Evolutionary conservation across 1,140 invertebrate genomes (phyloP).

Genomic region (Dinothrombium tinctorium): DNA sequence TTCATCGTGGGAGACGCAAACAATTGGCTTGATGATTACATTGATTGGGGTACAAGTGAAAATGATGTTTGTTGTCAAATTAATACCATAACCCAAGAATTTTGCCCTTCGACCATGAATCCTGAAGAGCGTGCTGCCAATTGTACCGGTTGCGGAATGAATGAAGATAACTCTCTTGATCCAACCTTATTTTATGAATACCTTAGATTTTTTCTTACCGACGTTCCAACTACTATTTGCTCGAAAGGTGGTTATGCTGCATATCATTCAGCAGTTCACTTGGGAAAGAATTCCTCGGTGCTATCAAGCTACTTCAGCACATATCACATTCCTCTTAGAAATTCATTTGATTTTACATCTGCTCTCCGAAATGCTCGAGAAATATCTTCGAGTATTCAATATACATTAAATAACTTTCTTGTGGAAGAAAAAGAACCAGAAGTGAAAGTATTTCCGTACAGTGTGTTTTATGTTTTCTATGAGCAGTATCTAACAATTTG

Average conservation of each 20-base stretch:
- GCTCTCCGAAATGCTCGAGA: conserved; percentile 44
- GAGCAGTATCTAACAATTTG: conserved; percentile 82
- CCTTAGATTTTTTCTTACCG: not conserved
- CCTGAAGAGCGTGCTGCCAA: not conserved
- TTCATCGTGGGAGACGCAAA: conserved; percentile 48
- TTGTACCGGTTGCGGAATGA: not conserved
- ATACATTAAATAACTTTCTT: conserved; percentile 26
- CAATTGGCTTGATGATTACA: conserved; percentile 80
- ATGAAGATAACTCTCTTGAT: not conserved
- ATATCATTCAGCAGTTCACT: conserved; percentile 4
- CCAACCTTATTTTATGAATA: conserved; percentile 5
- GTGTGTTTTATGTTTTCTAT: conserved; percentile 77
- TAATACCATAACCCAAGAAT: conserved; percentile 25
- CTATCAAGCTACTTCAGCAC: conserved; percentile 60
- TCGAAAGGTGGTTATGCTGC: conserved; percentile 13
- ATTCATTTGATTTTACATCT: conserved; percentile 51
- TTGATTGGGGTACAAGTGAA: conserved; percentile 42
- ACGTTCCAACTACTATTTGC: conserved; percentile 7
- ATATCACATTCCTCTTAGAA: conserved; percentile 55
- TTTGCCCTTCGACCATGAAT: conserved; percentile 11
- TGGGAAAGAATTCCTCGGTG: conserved; percentile 4
- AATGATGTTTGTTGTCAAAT: conserved; percentile 32
- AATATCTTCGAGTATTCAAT: conserved; percentile 47
- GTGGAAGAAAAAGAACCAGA: conserved; percentile 22
- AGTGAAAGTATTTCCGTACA: conserved; percentile 64